Evolutionary conservation across 2,113 vertebrate species (phyloP), one percentile per base, ranked within the genome.

Genomic region (Gnathonemus echidnorhynchus): DNA sequence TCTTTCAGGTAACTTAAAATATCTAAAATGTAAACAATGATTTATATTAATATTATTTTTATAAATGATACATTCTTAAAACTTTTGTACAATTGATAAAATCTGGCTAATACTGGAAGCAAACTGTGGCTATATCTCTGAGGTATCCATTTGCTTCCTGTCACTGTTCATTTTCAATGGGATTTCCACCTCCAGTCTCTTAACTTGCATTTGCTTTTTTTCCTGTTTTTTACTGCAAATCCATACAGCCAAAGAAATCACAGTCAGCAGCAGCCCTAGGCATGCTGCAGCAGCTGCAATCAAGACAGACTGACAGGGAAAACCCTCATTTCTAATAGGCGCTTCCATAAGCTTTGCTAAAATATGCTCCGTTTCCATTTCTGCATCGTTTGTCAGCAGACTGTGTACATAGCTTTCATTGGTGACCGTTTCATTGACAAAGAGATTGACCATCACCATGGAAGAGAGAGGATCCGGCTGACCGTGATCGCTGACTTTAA

Each of bases 321-420:
- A 92, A 8, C 94, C 86, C 88, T 98, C 96, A 91, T 95, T 96
- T 96, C 93, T 95, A 94, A 74, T 96, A 0, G 97, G 94, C 3
- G 96, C 96, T 83, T 98, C 96, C 92, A 95, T 95, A 90, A 97
- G 96, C 93, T 97, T 96, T 90, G 97, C 97, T 2, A 97, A 96
- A 89, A 96, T 97, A 24, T 35, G 66, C 93, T 99, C 98, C 92
- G 97, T 93, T 46, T 96, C 98, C 90, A 98, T 97, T 87, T 98
- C 97, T 19, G 96, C 95, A 90, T 98, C 97, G 91, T 96, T 97
- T 91, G 96, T 96, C 90, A 99, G 94, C 90, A 99, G 95, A 88
- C 96, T 98, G 92, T 98, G 98, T 24, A 99, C 97, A 89, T 99
- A 99, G 91, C 97, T 99, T 94, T 99, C 98, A 0, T 99, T 99